Conservation (phyloP, 2,113 vertebrate species). For the Campylorhamphus procurvoides region DNA sequence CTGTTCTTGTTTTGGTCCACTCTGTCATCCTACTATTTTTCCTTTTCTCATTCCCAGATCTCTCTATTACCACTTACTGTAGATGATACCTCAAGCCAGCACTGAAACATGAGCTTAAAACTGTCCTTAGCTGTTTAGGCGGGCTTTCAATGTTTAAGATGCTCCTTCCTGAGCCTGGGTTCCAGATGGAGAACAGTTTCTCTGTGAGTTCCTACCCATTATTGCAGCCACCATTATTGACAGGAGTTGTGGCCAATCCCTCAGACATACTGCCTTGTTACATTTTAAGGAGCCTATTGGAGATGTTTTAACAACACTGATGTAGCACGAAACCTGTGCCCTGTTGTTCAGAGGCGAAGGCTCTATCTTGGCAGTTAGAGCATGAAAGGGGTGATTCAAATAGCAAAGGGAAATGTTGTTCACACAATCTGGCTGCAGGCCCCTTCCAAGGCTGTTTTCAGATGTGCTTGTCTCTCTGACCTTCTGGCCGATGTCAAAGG, state of each 20-base stretch:
- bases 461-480: neutral
- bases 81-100: neutral
- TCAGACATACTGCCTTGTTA: neutral
- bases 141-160: neutral
- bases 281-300: neutral
- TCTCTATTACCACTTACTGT: neutral
- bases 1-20: neutral
- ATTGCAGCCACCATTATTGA: neutral
- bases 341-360: neutral
- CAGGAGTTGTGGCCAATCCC: neutral
- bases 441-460: neutral
- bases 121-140: neutral
- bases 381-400: neutral
- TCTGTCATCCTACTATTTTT: neutral
- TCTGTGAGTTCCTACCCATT: neutral
- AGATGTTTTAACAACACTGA: neutral
- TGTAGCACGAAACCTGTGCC: neutral
- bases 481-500: neutral
- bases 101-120: neutral
- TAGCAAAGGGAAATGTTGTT: neutral
- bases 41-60: neutral
- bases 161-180: neutral
- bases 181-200: neutral
- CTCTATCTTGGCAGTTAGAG: neutral
- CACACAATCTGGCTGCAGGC: neutral